Percentiles rank a stretch among this genome's conserved stretches.
Conservation (phyloP, 2,113 vertebrate genomes). For the Chamaea fasciata region DNA sequence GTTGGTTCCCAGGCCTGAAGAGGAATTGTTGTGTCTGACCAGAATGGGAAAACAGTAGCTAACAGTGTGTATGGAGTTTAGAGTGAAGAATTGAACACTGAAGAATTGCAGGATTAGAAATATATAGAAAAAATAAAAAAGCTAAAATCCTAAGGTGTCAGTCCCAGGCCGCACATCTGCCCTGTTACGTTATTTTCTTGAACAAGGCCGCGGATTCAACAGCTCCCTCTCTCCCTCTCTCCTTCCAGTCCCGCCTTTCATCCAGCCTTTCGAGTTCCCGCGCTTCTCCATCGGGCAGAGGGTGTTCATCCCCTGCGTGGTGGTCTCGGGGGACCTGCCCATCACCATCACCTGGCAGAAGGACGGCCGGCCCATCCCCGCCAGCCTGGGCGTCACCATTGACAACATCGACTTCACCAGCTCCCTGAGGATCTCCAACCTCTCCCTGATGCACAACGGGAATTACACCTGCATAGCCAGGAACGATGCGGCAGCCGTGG, state of each 20-base stretch:
- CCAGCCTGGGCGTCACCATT: conserved; percentile 92
- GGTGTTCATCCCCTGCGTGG: conserved; percentile 97
- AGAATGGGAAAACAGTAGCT: background rate
- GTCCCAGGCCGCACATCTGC: background rate
- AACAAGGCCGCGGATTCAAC: accelerated
- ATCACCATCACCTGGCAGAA: conserved; percentile 99
- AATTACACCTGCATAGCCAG: conserved; percentile 98
- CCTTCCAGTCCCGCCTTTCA: conserved; percentile 90
- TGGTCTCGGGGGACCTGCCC: conserved; percentile 95
- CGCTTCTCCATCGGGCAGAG: conserved; percentile 96
- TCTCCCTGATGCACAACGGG: conserved; percentile 94
- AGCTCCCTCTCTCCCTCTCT: background rate
- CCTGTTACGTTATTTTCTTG: background rate
- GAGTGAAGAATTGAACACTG: background rate
- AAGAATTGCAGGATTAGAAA: background rate
- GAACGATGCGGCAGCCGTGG: conserved; percentile 92
- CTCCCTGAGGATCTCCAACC: conserved; percentile 93
- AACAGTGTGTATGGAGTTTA: accelerated
- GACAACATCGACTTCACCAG: conserved; percentile 99
- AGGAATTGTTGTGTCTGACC: background rate
- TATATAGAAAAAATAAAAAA: background rate
- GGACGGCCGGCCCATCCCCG: conserved; percentile 89
- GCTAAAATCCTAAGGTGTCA: background rate
- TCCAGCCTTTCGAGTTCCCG: conserved; percentile 96
- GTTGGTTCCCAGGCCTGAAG: background rate